phyloP scores from a whole-genome alignment of 2,113 vertebrate species.

The Misgurnus anguillicaudatus region DNA sequence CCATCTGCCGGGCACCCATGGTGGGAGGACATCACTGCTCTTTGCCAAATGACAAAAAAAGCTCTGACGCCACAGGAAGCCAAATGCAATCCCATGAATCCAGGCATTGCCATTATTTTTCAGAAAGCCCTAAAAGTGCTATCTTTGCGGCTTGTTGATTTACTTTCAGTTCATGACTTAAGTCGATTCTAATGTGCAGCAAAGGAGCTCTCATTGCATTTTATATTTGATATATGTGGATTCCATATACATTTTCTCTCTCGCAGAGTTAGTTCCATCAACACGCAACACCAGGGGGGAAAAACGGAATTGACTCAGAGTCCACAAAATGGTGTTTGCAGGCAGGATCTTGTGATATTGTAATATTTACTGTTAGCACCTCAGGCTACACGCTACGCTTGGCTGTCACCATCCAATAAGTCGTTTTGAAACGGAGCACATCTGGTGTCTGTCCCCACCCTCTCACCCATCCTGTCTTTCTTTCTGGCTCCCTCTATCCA shows the following conservation, averaged over 20 bases:
- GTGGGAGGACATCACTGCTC: constrained; percentile 75
- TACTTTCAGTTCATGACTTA: constrained; percentile 69
- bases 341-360: constrained; percentile 77
- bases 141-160: constrained; percentile 71
- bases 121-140: constrained; percentile 71
- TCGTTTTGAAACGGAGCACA: constrained; percentile 68
- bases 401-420: constrained; percentile 73
- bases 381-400: constrained; percentile 77
- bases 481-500: constrained; percentile 25
- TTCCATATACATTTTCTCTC: constrained; percentile 45
- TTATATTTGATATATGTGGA: constrained; percentile 57
- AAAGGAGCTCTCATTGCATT: constrained; percentile 56
- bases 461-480: constrained; percentile 28
- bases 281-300: constrained; percentile 60
- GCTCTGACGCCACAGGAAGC: constrained; percentile 71
- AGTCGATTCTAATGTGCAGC: constrained; percentile 71
- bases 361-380: constrained; percentile 80
- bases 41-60: constrained; percentile 72
- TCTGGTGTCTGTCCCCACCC: constrained; percentile 65
- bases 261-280: constrained; percentile 62
- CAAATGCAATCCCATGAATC: constrained; percentile 77
- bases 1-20: constrained; percentile 79
- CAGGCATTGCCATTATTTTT: constrained; percentile 71
- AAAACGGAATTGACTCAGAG: constrained; percentile 69
- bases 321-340: constrained; percentile 75